Evolutionary conservation across 2,113 vertebrate species (phyloP), one percentile per base, ranked within the genome.

Genomic region (Onychostruthus taczanowskii): DNA sequence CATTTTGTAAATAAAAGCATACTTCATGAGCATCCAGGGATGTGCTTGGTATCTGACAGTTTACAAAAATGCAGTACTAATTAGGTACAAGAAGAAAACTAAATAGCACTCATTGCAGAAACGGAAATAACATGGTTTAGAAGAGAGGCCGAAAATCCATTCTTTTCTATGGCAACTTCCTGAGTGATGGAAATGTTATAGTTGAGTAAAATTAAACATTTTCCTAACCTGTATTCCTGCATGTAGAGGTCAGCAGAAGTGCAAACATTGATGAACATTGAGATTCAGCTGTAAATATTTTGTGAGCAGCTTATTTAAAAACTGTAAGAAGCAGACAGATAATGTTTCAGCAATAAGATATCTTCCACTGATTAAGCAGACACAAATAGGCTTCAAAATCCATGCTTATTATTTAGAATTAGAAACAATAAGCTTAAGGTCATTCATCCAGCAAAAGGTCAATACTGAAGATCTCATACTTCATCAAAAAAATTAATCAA

Each of bases 1-100:
- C 37, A 23, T 88, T 49, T 44, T 26, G 22, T 95, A 95, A 94
- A 95, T 93, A 92, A 90, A 95, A 97, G 44, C 49, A 72, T 69
- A 47, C 30, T 88, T 91, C 81, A 93, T 20, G 69, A 88, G 49
- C 84, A 87, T 52, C 73, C 76, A 80, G 55, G 62, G 84, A 95
- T 70, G 53, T 19, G n/a, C 68, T 90, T 73, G 80, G 30, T 50
- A 72, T 56, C 89, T 93, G 76, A 58, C 79, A 77, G 86, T 95
- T 96, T 87, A 95, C 74, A 93, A 59, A 89, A 96, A 91, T 37
- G 53, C 39, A 24, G 7, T 39, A 52, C 47, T 94, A 93, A 96
- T 94, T 80, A 92, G 56, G 53, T 84, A 92, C 84, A 93, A 95
- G 74, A 91, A 91, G 37, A 89, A 64, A 69, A 77, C 82, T 37